Conservation (phyloP, 2,113 vertebrate species). For the Echinops telfairi region DNA sequence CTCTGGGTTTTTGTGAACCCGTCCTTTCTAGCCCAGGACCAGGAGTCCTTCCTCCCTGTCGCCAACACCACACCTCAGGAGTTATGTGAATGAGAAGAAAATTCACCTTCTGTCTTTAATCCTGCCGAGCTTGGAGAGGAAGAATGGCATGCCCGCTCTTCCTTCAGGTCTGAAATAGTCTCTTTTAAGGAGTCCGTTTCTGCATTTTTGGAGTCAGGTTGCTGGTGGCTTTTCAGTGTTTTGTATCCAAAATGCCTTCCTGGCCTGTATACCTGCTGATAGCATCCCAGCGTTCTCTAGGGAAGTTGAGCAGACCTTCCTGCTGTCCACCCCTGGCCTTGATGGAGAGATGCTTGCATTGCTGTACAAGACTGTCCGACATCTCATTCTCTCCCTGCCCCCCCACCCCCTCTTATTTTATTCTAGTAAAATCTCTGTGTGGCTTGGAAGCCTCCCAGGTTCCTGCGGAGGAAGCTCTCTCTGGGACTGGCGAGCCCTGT, state of each 20-base stretch:
- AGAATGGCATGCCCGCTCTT: background rate
- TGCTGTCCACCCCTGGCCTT: background rate
- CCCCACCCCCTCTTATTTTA: constrained; percentile 2
- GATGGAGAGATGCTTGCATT: background rate
- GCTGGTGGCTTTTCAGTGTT: constrained; percentile 16
- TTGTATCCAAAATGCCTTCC: background rate
- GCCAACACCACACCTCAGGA: background rate
- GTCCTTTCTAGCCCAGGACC: background rate
- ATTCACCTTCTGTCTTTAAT: constrained; percentile 9
- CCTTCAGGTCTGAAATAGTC: background rate
- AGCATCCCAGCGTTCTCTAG: constrained; percentile 14
- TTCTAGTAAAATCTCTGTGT: constrained; percentile 95
- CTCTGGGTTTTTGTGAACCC: background rate
- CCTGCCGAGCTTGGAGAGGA: background rate
- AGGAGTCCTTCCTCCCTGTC: background rate
- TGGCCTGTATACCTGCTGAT: background rate
- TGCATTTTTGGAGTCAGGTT: constrained; percentile 46
- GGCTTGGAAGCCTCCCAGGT: constrained; percentile 96
- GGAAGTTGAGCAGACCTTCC: background rate
- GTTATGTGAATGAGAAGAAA: background rate
- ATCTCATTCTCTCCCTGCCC: constrained; percentile 3
- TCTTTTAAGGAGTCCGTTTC: constrained; percentile 11
- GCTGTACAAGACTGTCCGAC: constrained; percentile 17
- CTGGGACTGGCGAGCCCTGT: constrained; percentile 85
- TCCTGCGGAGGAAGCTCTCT: constrained; percentile 93